These are phyloP conservation scores for Brachionus koreanus DNA, from an alignment of 1,140 invertebrate species.

Conservation along the genomic window DNA sequence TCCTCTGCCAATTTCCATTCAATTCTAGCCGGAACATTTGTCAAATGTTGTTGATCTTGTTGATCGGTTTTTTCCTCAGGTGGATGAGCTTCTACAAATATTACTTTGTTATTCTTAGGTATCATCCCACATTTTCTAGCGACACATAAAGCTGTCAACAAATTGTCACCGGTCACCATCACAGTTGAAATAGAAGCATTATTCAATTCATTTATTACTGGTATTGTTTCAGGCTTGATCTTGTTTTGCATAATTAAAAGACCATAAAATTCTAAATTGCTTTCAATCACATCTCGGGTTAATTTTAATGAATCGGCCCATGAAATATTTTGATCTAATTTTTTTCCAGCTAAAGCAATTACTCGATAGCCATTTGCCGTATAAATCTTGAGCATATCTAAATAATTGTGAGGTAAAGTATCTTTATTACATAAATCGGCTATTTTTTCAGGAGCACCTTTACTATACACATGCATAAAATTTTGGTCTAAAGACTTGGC, in stretches of 20 bases:
- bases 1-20: constrained; percentile 41
- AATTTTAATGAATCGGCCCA: constrained; percentile 29
- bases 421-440: constrained; percentile 60
- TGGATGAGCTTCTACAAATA: constrained; percentile 64
- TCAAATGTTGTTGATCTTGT: not conserved
- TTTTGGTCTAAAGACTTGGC: constrained; percentile 66
- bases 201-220: constrained; percentile 72
- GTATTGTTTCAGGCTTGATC: constrained; percentile 77
- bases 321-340: constrained; percentile 51
- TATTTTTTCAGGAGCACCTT: constrained; percentile 90
- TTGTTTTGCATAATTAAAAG: constrained; percentile 85
- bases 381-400: constrained; percentile 54
- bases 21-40: constrained; percentile 13
- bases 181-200: constrained; percentile 81
- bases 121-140: constrained; percentile 90
- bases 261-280: constrained; percentile 77
- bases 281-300: constrained; percentile 64
- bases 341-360: constrained; percentile 58
- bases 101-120: constrained; percentile 66
- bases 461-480: constrained; percentile 74
- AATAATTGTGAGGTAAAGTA: constrained; percentile 56
- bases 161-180: constrained; percentile 95
- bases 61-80: not conserved
- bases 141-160: constrained; percentile 89
- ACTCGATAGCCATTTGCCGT: constrained; percentile 60